These are phyloP conservation scores for Alligator mississippiensis DNA, from an alignment of 2,113 vertebrate species.

Conservation along the genomic window DNA sequence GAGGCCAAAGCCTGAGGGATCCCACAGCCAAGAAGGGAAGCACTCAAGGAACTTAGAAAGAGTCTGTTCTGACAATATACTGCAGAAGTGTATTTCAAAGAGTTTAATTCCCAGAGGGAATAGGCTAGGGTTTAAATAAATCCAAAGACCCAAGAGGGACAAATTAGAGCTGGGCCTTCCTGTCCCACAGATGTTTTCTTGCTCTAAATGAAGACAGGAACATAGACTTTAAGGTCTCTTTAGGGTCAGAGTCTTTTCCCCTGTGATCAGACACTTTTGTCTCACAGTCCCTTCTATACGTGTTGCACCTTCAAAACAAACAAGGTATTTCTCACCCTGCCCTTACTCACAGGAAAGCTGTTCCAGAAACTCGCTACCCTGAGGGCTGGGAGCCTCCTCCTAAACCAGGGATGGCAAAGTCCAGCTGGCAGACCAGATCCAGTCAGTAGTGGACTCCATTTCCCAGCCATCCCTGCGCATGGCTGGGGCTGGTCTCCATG, in stretches of 20 bases:
- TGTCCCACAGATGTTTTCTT: not conserved
- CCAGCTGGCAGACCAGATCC: no score
- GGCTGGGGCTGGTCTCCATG: no score
- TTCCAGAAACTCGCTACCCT: no score
- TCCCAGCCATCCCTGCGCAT: no score
- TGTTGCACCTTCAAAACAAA: no score
- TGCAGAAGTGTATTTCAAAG: not conserved
- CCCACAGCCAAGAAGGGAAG: not conserved
- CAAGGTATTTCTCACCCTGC: no score
- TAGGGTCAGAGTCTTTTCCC: not conserved
- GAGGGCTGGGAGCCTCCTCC: no score
- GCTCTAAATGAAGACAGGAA: not conserved
- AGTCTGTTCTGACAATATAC: not conserved
- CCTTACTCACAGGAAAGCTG: no score
- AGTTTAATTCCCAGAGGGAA: not conserved
- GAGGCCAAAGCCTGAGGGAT: not conserved
- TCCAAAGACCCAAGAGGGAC: not conserved
- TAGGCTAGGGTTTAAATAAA: fast-evolving
- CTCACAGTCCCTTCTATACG: no score
- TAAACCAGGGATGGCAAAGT: no score
- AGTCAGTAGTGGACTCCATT: no score
- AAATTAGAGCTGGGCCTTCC: not conserved
- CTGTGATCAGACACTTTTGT: not conserved
- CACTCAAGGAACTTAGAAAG: not conserved
- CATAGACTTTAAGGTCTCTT: not conserved